A percentile compares a stretch with the other conserved stretches of the same genome.
These are phyloP conservation scores for Ectropis crepuscularia DNA, from an alignment of 2,888 invertebrate genomes.

Conservation along the genomic window DNA sequence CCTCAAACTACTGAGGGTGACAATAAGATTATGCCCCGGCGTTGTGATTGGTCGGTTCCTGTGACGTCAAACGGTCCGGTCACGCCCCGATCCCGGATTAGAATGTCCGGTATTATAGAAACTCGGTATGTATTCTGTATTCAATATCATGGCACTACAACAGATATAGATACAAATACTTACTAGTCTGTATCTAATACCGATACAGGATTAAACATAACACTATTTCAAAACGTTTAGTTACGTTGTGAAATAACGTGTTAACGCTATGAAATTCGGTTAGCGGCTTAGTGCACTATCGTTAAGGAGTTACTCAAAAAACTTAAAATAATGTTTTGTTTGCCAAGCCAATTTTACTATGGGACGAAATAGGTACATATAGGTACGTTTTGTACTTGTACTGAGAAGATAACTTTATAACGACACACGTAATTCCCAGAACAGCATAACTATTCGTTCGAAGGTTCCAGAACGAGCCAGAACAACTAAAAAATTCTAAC, in stretches of 20 bases:
- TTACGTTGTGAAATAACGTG: too few relatives aligned
- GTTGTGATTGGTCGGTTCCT: slow-evolving; percentile 64
- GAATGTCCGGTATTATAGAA: slow-evolving; percentile 57
- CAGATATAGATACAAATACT: neutral
- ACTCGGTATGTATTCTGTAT: slow-evolving; percentile 14
- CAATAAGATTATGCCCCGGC: slow-evolving; percentile 60
- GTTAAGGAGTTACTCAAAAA: neutral
- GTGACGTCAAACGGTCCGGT: slow-evolving; percentile 71
- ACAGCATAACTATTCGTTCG: slow-evolving; percentile 50
- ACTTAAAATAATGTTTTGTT: neutral
- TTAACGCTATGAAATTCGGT: too few relatives aligned
- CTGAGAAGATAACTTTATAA: slow-evolving; percentile 2
- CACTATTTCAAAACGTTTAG: slow-evolving; percentile 1
- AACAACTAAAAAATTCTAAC: slow-evolving; percentile 56
- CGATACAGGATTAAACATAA: neutral
- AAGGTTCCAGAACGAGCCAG: slow-evolving; percentile 54
- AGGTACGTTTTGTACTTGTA: too few relatives aligned
- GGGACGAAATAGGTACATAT: too few relatives aligned
- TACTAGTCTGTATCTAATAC: slow-evolving; percentile 9
- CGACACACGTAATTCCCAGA: slow-evolving; percentile 52
- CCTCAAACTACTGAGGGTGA: slow-evolving; percentile 58
- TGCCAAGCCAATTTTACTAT: neutral
- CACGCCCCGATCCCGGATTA: slow-evolving; percentile 71
- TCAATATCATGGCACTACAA: slow-evolving; percentile 3
- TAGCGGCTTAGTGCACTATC: too few relatives aligned